phyloP scores from a whole-genome alignment of 1,140 invertebrate genomes.

The Drosophila ironensis region DNA sequence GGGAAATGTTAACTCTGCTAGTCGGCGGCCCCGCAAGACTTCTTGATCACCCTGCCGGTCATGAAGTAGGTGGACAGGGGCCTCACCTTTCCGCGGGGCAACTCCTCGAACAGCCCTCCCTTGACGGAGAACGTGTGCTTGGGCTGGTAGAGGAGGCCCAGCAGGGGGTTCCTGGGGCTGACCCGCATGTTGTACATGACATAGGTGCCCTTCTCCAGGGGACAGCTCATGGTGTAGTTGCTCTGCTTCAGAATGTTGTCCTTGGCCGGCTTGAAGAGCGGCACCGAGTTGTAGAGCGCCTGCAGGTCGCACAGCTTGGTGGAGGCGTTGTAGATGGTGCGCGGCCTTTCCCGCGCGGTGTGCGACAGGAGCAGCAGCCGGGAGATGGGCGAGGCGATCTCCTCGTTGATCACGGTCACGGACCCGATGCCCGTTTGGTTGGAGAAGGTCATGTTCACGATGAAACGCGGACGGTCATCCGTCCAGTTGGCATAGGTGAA shows the following conservation, averaged over 20 bases:
- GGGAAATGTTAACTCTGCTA: neutral
- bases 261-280: conserved; percentile 60
- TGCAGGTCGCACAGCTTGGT: conserved; percentile 60
- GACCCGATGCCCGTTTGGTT: conserved; percentile 48
- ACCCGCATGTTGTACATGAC: conserved; percentile 64
- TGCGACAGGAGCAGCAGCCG: conserved; percentile 42
- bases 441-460: conserved; percentile 70
- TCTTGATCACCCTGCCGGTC: conserved; percentile 47
- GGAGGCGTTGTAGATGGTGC: conserved; percentile 57
- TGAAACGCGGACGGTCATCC: conserved; percentile 52
- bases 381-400: conserved; percentile 42
- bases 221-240: conserved; percentile 62
- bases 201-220: conserved; percentile 53
- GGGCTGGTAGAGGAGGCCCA: conserved; percentile 43
- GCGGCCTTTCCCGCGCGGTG: conserved; percentile 15
- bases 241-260: conserved; percentile 60
- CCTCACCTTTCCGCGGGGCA: conserved; percentile 3
- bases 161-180: conserved; percentile 53
- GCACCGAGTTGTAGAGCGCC: conserved; percentile 51
- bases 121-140: conserved; percentile 45
- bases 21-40: conserved; percentile 34
- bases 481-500: conserved; percentile 63
- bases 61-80: conserved; percentile 48
- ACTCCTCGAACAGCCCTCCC: conserved; percentile 49
- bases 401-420: conserved; percentile 55